Base-by-base conservation (phyloP, 1,140 invertebrate species). In the Rhyzopertha dominica region DNA sequence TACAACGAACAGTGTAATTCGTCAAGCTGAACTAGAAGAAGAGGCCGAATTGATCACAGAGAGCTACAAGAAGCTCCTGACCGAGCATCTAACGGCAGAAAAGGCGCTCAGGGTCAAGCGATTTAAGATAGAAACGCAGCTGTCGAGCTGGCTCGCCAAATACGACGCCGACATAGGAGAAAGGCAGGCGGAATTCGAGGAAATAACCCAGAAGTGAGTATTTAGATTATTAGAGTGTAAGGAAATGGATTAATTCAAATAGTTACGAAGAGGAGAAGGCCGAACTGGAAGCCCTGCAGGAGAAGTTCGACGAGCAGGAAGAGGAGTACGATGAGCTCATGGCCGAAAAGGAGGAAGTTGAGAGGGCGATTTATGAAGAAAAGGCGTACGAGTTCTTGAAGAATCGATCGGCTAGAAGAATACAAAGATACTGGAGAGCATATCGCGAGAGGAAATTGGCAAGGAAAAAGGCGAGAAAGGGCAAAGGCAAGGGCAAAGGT, bases 151-250 rank as follows among this genome's bases (percentile, higher is more conserved):
- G 61, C 13, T 65, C 0, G 35, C 48, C 7, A 63, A 61, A 38
- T 65, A 56, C 31, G 63, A 65, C 30, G 43, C 49, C 17, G 61
- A 63, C 39, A 52, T 65, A 3, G 58, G 59, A 5, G 63, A 65
- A 10, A 56, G 53, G 30, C 59, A 63, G 23, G 18, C 46, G 4
- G 50, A 63, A 42, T 54, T 49, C 18, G 59, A 62, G n/a, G 43
- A 42, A n/a, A 10, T 65, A 2, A 53, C 51, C 22, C 44, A 51
- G 41, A 29, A 42, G 57, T 62, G 47, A 46, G 47, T 34, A 39
- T 49, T 42, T 26, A 16, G 20, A 29, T 14, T 13, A 19, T 41
- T 20, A 43, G 16, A 31, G 17, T 17, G 12, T 13, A 30, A 36
- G 18, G 37, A 35, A 16, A 29, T 17, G 25, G 20, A n/a, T 23